Conservation (phyloP, 2,797 vertebrate species). For the Pitangus sulphuratus region DNA sequence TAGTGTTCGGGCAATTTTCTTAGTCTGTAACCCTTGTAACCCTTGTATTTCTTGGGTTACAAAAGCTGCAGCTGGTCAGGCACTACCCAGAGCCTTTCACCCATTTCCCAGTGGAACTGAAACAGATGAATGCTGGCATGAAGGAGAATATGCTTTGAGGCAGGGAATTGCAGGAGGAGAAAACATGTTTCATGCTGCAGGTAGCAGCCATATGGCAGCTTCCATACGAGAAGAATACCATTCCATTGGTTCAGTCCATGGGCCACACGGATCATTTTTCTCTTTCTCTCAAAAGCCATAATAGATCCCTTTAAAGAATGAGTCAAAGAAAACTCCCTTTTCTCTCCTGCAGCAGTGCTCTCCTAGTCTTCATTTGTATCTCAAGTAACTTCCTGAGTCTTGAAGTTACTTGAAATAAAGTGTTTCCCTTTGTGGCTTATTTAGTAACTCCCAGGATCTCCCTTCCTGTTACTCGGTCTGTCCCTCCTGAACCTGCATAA, state of each 20-base stretch:
- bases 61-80: not conserved
- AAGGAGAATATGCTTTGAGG: not conserved
- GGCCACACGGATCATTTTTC: not conserved
- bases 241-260: not conserved
- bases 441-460: not conserved
- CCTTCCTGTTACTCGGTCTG: not conserved
- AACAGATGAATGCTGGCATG: not conserved
- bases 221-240: not conserved
- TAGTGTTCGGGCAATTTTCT: not conserved
- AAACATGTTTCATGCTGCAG: not conserved
- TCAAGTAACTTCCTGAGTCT: not conserved
- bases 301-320: not conserved
- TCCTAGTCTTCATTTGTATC: not conserved
- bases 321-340: not conserved
- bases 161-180: not conserved
- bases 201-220: not conserved
- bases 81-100: not conserved
- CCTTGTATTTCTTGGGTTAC: not conserved
- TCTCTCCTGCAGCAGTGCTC: not conserved
- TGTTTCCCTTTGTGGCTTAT: not conserved
- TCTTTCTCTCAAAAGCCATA: not conserved
- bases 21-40: not conserved
- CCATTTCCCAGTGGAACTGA: not conserved
- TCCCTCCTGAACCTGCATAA: not conserved
- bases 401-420: not conserved